These are phyloP conservation scores for Syngnathus scovelli DNA, from an alignment of 2,113 vertebrate species.

Conservation along the genomic window DNA sequence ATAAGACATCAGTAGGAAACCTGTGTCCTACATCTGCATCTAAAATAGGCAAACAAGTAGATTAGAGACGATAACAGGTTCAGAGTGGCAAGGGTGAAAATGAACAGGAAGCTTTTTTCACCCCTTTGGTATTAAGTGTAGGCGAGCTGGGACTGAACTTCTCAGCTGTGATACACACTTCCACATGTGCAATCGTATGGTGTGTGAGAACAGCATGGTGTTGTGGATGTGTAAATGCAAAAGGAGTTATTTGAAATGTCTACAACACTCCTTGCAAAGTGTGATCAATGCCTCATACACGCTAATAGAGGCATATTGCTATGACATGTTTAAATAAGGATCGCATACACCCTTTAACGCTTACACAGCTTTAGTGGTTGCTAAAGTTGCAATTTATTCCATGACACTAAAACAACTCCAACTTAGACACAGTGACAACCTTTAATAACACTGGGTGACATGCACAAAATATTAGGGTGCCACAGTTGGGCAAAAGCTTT, in stretches of 20 bases:
- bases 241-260: conserved; percentile 13
- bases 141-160: conserved; percentile 30
- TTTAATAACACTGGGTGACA: neutral
- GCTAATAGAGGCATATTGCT: conserved; percentile 9
- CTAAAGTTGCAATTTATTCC: conserved; percentile 2
- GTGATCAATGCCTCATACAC: conserved; percentile 7
- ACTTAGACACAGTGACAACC: neutral
- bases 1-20: conserved; percentile 22
- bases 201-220: conserved; percentile 39
- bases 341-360: neutral
- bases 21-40: conserved; percentile 6
- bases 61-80: conserved; percentile 30
- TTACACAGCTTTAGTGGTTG: neutral
- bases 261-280: conserved; percentile 8
- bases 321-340: conserved; percentile 3
- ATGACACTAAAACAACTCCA: neutral
- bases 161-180: conserved; percentile 49
- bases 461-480: neutral
- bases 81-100: conserved; percentile 25
- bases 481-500: neutral
- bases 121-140: conserved; percentile 40
- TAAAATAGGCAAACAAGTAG: neutral
- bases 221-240: conserved; percentile 28
- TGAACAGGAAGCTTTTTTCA: conserved; percentile 34
- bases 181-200: conserved; percentile 41